Base-by-base conservation (phyloP, 1,140 invertebrate genomes). In the Charaxes varanes region DNA sequence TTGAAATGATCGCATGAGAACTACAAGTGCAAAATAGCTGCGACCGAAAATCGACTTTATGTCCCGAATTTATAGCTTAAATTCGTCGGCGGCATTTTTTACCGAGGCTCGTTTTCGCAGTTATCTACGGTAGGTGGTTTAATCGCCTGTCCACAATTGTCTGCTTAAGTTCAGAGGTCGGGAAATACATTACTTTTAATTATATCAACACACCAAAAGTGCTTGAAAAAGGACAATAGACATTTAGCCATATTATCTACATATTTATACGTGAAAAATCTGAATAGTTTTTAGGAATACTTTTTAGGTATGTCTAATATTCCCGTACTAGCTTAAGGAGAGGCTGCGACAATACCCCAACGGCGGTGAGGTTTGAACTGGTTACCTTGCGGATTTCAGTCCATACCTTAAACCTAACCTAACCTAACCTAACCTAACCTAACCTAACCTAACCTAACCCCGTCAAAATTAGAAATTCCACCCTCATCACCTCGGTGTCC, bases 131-230 rank as follows among this genome's bases (percentile, higher is more conserved):
- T 48, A 40, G 50, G 48, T 21, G 38, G 43, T 38, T 27, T 13
- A 42, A 43, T 32, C 30, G 28, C 38, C 38, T 54, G 45, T 48
- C 38, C 50, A 33, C 19, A 27, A 40, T 30, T 33, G 43, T 36
- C 26, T 41, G 15, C 11, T 30, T 31, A 32, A 36, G 45, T 44
- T 51, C 34, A 41, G 31, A 36, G 41, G 40, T 48, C 36, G 43
- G n/a, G 42, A 46, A 34, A 35, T 47, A 33, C 36, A 41, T 52
- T 42, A 46, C 44, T 44, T 40, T 44, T 48, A 41, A 41, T 47
- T 41, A n/a, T n/a, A n/a, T n/a, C n/a, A n/a, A n/a, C n/a, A n/a
- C n/a, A n/a, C n/a, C n/a, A n/a, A n/a, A n/a, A n/a, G n/a, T n/a
- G n/a, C n/a, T n/a, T n/a, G n/a, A n/a, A n/a, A n/a, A n/a, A n/a